Base-by-base conservation (phyloP, 2,113 vertebrate genomes). In the Microcebus griseorufus region DNA sequence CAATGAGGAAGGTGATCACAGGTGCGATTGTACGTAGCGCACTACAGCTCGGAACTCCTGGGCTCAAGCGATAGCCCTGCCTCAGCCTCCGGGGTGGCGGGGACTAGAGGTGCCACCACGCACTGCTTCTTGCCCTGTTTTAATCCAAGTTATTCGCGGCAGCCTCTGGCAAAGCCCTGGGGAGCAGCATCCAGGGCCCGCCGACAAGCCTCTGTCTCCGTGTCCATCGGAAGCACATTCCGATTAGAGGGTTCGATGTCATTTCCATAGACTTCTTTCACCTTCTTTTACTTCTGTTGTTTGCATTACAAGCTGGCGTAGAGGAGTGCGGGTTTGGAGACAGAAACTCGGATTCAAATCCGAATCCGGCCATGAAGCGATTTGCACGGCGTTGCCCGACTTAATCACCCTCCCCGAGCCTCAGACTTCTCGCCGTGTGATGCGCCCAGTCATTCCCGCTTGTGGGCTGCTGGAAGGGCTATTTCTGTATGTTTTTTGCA, bases 121-220 rank as follows among this genome's bases (percentile, higher is more conserved):
- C 42, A 8, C 45, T 16, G 27, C 14, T 76, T 9, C 25, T 9
- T 32, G 73, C 48, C 14, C 3, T 76, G 8, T 51, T 78, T 51
- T 78, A 94, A 73, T 51, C 53, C 72, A 78, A 60, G 62, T 85
- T 14, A 82, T 55, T 39, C 78, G 81, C 39, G 82, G 88, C 67
- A 70, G 42, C 6, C 45, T 27, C 42, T 23, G 80, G 85, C 34
- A 55, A 42, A 22, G 18, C 32, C 13, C 25, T n/a, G 22, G 0
- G 0, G 0, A 3, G 39, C 42, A 11, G 45, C 7, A 25, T 29
- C n/a, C 27, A 5, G 34, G n/a, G 27, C 29, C 27, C 48, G 39
- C 25, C 18, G 4, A 37, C 29, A 9, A 9, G 18, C 37, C 45
- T 78, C 58, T 79, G 23, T 53, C 58, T 51, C 48, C 11, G 16